These are phyloP conservation scores for Acipenser oxyrinchus DNA, from an alignment of 2,797 vertebrate genomes.

Conservation along the genomic window DNA sequence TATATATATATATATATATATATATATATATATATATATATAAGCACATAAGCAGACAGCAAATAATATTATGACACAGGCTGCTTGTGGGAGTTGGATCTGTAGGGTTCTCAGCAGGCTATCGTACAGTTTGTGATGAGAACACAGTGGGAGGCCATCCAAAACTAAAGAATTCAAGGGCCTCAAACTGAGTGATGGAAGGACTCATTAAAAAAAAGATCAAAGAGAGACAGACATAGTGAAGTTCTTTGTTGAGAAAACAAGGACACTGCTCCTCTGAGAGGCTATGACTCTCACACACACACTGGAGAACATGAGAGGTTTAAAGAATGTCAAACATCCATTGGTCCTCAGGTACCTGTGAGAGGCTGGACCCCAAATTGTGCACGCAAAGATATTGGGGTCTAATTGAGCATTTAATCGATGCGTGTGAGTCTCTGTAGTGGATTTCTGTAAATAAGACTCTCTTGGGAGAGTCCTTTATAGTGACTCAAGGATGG, in stretches of 20 bases:
- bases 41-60: background rate
- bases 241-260: background rate
- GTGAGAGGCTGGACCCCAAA: slow-evolving; percentile 20
- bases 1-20: background rate
- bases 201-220: slow-evolving; percentile 25
- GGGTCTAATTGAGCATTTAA: too few species aligned
- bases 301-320: too few species aligned
- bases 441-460: background rate
- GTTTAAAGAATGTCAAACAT: too few species aligned
- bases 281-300: slow-evolving; percentile 9
- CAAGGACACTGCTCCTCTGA: slow-evolving; percentile 27
- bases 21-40: background rate
- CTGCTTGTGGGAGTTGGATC: slow-evolving; percentile 27
- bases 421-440: too few species aligned
- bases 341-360: slow-evolving; percentile 22
- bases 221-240: slow-evolving; percentile 7
- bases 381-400: slow-evolving; percentile 40
- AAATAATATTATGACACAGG: background rate
- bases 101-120: slow-evolving; percentile 23
- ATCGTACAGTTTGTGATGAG: slow-evolving; percentile 19
- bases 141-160: slow-evolving; percentile 30
- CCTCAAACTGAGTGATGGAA: slow-evolving; percentile 17
- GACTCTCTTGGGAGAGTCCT: background rate
- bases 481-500: background rate
- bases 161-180: slow-evolving; percentile 36